Conservation (phyloP, 2,888 invertebrate species). For the Eupithecia insigniata region DNA sequence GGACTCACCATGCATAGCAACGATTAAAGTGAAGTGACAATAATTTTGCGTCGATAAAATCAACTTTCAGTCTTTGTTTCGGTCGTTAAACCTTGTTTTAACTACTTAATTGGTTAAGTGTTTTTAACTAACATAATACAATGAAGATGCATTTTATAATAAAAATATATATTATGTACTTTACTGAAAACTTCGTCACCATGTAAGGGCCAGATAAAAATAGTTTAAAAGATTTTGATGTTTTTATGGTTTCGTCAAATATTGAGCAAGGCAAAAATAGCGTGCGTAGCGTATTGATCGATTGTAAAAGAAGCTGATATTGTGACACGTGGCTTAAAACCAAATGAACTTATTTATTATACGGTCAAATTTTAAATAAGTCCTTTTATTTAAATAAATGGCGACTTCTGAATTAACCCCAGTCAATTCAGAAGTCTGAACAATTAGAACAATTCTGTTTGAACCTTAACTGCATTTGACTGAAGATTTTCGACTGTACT, state of each 20-base stretch:
- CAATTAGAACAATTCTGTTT: not conserved
- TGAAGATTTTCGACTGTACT: not conserved
- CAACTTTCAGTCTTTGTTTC: constrained; percentile 24
- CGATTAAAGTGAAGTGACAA: constrained; percentile 14
- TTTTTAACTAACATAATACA: not conserved
- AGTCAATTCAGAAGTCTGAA: too few species aligned
- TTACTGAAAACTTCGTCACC: not conserved
- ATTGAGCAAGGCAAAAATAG: not conserved
- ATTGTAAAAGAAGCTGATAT: not conserved
- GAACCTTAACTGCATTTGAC: not conserved
- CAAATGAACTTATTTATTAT: too few species aligned
- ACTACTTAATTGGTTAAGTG: not conserved
- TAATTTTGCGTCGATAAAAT: constrained; percentile 18
- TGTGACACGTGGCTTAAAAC: not conserved
- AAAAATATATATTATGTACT: too few species aligned
- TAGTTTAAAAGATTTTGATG: not conserved
- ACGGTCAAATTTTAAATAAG: not conserved
- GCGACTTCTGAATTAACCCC: not conserved
- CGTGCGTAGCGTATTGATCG: not conserved
- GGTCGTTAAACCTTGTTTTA: constrained; percentile 7
- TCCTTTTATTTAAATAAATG: not conserved
- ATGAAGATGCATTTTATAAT: not conserved
- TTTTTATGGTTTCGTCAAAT: not conserved
- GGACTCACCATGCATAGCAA: not conserved
- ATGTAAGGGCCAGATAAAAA: not conserved